Conservation (phyloP, 1,140 invertebrate species). For the Bombus difficillimus region DNA sequence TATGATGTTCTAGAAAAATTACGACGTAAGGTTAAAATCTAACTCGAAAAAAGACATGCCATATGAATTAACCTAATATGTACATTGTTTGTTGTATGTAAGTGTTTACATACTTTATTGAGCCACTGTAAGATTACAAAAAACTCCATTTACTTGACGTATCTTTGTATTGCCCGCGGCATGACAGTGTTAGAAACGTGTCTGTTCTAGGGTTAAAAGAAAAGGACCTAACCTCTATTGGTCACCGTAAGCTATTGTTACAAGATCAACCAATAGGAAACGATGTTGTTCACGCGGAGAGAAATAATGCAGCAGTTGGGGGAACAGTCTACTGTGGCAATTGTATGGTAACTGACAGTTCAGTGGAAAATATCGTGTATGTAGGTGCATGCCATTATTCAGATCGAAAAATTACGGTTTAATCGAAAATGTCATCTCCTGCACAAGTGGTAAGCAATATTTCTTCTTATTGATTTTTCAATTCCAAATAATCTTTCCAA, state of each 20-base stretch:
- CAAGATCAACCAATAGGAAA: slow-evolving; percentile 9
- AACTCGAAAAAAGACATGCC: too few species aligned
- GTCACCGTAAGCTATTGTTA: neutral
- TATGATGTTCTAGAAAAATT: too few species aligned
- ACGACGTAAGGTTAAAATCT: too few species aligned
- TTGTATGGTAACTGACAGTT: slow-evolving; percentile 44
- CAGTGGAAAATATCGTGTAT: slow-evolving; percentile 30
- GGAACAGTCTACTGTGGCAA: slow-evolving; percentile 33
- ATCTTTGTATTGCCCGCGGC: neutral
- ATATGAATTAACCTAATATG: too few species aligned
- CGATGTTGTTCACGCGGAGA: slow-evolving; percentile 12
- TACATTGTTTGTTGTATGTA: too few species aligned
- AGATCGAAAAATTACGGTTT: neutral
- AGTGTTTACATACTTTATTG: too few species aligned
- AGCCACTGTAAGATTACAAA: neutral
- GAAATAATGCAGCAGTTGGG: slow-evolving; percentile 35
- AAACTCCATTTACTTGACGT: neutral
- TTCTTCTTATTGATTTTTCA: neutral
- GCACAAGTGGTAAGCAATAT: slow-evolving; percentile 69
- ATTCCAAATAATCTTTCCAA: neutral
- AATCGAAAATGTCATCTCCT: slow-evolving; percentile 70
- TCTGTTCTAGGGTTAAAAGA: neutral
- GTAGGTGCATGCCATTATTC: neutral
- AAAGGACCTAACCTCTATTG: neutral
- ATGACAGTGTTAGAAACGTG: neutral